Evolutionary conservation across 1,140 invertebrate genomes (phyloP), one percentile per base, ranked within the genome.

Genomic region (Drosophila pandora): DNA sequence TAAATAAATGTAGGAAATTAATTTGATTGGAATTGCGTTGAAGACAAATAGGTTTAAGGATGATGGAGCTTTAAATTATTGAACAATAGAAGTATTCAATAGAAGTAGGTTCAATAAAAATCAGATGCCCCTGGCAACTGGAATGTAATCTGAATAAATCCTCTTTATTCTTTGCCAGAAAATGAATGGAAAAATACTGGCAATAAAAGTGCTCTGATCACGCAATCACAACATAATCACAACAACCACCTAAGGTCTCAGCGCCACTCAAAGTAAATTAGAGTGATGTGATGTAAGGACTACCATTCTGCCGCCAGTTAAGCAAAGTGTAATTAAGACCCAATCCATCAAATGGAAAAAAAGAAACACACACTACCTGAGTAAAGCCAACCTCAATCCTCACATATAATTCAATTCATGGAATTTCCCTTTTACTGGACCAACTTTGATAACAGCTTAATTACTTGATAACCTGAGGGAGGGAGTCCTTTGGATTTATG

Each of bases 391-490:
- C 39, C 10, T 5, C 39, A 41, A 41, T 17, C 39, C 13, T 13
- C 2, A 12, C 41, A 47, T 47, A 10, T 69, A 70, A 70, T 70
- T 70, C 64, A 70, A 70, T 70, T 69, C 43, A 21, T 6, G 34
- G 28, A 52, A 39, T 32, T 49, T 39, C 1, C 41, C 1, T 21
- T 34, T 2, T 17, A 17, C 12, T 8, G 43, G 67, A 69, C 41
- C 63, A 68, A 49, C 28, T 69, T 69, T 57, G 67, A 69, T 69
- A 69, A 49, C 41, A 69, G 52, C 67, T 69, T 70, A 69, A 70
- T 70, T 70, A 70, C 63, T 69, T 69, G 67, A 69, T 57, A 69
- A 69, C 65, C 65, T 21, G 32, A 10, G 50, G 50, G n/a, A 43
- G 22, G n/a, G 52, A 43, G 9, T 68, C 32, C 41, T 13, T 17